Base-by-base conservation (phyloP, 1,140 invertebrate species). In the Psix sp. region DNA sequence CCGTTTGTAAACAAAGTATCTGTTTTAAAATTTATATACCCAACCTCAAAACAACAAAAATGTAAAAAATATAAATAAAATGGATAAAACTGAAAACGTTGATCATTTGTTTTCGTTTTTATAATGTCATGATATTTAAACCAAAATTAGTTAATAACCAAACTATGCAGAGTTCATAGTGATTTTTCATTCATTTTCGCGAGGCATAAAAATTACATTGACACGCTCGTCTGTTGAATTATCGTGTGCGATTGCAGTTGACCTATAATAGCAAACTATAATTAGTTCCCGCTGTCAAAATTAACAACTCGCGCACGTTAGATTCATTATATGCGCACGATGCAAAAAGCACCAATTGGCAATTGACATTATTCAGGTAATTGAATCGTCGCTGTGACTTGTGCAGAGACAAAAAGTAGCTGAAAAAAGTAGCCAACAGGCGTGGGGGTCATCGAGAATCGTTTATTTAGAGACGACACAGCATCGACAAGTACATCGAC, bases 311-410 rank as follows among this genome's bases (percentile, higher is more conserved):
- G 21, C 11, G 31, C 49, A 20, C 26, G 21, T 42, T 36, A 29
- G 7, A 35, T 15, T 42, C 20, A 15, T 52, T 52, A 54, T 9
- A 21, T 13, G 26, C 7, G 20, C 14, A 24, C 24, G 26, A 67
- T 60, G 54, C 21, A 54, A 57, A 60, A 57, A 39, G 40, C 29
- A 16, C 56, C 36, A 67, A 74, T 63, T 62, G 63, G n/a, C 51
- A 74, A 74, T 67, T 74, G 57, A 74, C 71, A 74, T 74, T 74
- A 51, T 74, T 74, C 63, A 63, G 63, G 45, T 67, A 74, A 74
- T 74, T 74, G 71, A 63, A 67, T 62, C 35, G 63, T 57, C 59
- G 5, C 20, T 10, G 17, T 11, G 6, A n/a, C n/a, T 31, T 10
- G 26, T 31, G 46, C 7, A 29, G 26, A 54, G 68, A 36, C 18